Evolutionary conservation across 1,140 invertebrate genomes (phyloP).

Genomic region (Bradysia coprophila): DNA sequence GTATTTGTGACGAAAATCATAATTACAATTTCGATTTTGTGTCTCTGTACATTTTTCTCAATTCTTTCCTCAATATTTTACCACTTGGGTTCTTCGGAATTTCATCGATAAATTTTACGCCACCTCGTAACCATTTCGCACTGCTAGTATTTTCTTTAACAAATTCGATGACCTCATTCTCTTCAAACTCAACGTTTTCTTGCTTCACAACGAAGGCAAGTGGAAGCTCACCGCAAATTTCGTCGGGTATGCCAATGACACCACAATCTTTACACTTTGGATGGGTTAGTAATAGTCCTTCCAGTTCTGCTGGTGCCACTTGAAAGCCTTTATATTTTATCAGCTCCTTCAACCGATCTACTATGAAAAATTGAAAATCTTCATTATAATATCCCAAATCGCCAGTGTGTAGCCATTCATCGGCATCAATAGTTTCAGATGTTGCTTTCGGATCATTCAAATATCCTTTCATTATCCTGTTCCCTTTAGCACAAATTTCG

Average conservation of each 20-base stretch:
- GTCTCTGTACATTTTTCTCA: conserved; percentile 25
- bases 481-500: conserved; percentile 46
- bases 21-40: background rate
- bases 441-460: conserved; percentile 60
- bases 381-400: conserved; percentile 65
- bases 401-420: conserved; percentile 67
- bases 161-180: conserved; percentile 32
- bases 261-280: conserved; percentile 57
- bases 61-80: conserved; percentile 47
- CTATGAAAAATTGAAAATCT: conserved; percentile 50
- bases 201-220: conserved; percentile 45
- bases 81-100: conserved; percentile 58
- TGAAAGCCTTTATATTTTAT: conserved; percentile 63
- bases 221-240: conserved; percentile 52
- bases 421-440: conserved; percentile 38
- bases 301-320: conserved; percentile 78
- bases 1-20: too few species aligned
- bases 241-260: conserved; percentile 63
- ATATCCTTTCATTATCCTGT: conserved; percentile 56
- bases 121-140: conserved; percentile 45
- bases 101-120: conserved; percentile 41
- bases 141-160: conserved; percentile 40
- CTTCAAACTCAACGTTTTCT: conserved; percentile 16
- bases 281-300: conserved; percentile 56
- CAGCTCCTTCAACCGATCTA: conserved; percentile 73